phyloP scores from a whole-genome alignment of 2,113 vertebrate genomes.

The Symphodus melops region DNA sequence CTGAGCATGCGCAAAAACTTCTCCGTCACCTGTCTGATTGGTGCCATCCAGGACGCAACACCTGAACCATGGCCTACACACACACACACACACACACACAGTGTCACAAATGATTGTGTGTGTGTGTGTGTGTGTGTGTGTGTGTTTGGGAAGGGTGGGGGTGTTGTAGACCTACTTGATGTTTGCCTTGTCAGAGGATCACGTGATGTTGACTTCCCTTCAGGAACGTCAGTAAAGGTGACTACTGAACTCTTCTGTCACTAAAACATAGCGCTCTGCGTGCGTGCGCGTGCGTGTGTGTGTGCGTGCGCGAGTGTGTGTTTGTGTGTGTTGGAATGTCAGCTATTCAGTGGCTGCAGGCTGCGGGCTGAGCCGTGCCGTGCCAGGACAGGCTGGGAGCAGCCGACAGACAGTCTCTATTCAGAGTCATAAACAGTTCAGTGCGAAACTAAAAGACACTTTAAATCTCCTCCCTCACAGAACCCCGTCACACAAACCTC shows the following conservation, averaged over 20 bases:
- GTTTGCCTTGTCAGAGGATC: conserved; percentile 8
- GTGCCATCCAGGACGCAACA: background rate
- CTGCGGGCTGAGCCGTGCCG: conserved; percentile 21
- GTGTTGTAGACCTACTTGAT: background rate
- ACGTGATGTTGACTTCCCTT: conserved; percentile 26
- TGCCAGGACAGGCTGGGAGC: conserved; percentile 33
- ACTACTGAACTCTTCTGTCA: conserved; percentile 4
- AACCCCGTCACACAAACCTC: background rate
- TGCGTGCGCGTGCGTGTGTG: background rate
- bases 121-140: background rate
- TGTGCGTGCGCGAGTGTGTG: conserved; percentile 4
- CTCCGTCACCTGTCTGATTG: too few relatives aligned
- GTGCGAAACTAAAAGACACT: background rate
- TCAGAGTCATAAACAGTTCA: background rate
- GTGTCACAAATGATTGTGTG: too few relatives aligned
- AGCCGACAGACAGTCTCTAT: background rate
- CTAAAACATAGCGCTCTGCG: background rate
- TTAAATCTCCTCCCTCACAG: background rate
- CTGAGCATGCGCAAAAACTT: background rate
- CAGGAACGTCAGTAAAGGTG: conserved; percentile 30
- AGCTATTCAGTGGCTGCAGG: conserved; percentile 50
- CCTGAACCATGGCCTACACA: background rate
- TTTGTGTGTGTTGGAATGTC: conserved; percentile 54
- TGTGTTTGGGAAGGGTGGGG: background rate
- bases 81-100: background rate